Conservation (phyloP, 2,797 vertebrate species). For the Siniperca undulata region DNA sequence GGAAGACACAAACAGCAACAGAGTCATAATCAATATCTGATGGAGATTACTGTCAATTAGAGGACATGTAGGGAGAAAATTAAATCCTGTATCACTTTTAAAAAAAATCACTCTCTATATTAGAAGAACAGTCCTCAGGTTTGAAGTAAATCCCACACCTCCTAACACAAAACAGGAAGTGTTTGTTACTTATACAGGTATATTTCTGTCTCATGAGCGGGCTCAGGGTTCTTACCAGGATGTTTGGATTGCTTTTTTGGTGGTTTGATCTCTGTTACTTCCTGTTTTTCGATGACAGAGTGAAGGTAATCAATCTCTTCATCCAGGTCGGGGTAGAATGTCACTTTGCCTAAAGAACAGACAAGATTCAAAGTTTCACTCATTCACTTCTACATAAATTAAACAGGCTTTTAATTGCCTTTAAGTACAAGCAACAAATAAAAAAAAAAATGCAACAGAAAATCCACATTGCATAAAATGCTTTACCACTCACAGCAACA, state of each 20-base stretch:
- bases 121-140: too few relatives aligned
- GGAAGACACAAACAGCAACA: not conserved
- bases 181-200: not conserved
- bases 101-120: not conserved
- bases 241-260: constrained; percentile 26
- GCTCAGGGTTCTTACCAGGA: constrained; percentile 67
- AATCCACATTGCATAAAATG: not conserved
- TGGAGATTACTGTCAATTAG: not conserved
- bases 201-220: not conserved
- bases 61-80: not conserved
- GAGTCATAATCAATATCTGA: not conserved
- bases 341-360: constrained; percentile 55
- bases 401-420: not conserved
- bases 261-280: constrained; percentile 38
- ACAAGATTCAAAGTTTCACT: constrained; percentile 3
- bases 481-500: not conserved
- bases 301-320: constrained; percentile 91
- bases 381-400: not conserved
- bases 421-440: not conserved
- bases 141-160: not conserved
- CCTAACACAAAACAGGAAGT: not conserved
- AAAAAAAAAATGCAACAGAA: not conserved
- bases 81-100: not conserved
- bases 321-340: constrained; percentile 80
- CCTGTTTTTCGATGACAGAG: constrained; percentile 84